Percentiles rank a stretch among this genome's conserved stretches.
Conservation (phyloP, 2,113 vertebrate species). For the Pedetes capensis region DNA sequence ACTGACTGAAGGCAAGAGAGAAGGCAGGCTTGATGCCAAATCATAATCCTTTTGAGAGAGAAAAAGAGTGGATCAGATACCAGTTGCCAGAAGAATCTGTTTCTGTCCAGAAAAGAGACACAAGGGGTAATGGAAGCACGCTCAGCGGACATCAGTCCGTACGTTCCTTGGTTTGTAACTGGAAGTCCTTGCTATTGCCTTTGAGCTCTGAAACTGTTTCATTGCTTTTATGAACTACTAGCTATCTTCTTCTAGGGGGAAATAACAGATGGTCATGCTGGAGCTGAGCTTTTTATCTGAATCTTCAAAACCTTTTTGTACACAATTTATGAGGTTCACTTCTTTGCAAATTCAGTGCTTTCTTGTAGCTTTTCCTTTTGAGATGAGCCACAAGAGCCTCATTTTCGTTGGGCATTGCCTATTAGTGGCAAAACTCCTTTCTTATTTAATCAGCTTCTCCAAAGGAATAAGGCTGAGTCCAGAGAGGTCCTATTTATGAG, state of each 20-base stretch:
- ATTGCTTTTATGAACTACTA: slow-evolving; percentile 71
- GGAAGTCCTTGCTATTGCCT: slow-evolving; percentile 53
- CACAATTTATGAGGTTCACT: slow-evolving; percentile 73
- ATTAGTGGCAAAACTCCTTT: slow-evolving; percentile 71
- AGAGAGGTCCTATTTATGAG: slow-evolving; percentile 66
- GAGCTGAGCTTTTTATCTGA: slow-evolving; percentile 76
- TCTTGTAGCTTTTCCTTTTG: slow-evolving; percentile 70
- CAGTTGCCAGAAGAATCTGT: neutral
- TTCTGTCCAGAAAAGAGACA: neutral
- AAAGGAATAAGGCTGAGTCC: slow-evolving; percentile 52
- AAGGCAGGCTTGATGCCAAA: neutral
- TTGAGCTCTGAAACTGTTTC: slow-evolving; percentile 60
- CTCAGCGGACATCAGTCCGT: neutral
- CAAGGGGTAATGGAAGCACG: neutral
- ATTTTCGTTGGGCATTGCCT: slow-evolving; percentile 67
- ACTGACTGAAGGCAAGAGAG: neutral
- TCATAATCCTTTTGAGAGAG: neutral
- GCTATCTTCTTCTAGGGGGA: slow-evolving; percentile 67
- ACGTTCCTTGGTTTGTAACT: slow-evolving; percentile 37
- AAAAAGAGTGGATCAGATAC: neutral
- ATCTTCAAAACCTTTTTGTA: slow-evolving; percentile 79
- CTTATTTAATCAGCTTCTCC: slow-evolving; percentile 74
- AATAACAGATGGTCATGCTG: slow-evolving; percentile 76
- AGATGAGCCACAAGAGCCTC: slow-evolving; percentile 74
- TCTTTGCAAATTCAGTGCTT: slow-evolving; percentile 76